Base-by-base conservation (phyloP, 2,113 vertebrate species). In the Illadopsis cleaveri region DNA sequence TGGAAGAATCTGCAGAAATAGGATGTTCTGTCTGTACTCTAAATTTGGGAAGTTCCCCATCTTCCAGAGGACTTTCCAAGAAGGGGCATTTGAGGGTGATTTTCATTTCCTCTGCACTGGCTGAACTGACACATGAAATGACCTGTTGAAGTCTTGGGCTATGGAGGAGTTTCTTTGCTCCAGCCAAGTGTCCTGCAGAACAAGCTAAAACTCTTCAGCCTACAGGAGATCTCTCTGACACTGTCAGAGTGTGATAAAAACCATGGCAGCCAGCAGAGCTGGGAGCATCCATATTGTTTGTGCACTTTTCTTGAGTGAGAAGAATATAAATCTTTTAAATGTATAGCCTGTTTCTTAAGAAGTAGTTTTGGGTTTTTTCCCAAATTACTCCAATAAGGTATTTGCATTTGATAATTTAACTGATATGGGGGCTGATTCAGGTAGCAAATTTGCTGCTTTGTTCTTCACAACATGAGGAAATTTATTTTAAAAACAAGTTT, bases 61-160 rank as follows among this genome's bases (percentile, higher is more conserved):
- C 20, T 82, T 94, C 66, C 56, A 80, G 82, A 93, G 54, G 28
- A 86, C 56, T 90, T 96, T 90, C 93, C 94, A 81, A 91, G 79
- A 96, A 91, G 78, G 68, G 27, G 25, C 61, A 64, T 44, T 54
- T 60, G 42, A 66, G 70, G 66, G 68, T 93, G 72, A 88, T 90
- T 92, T 95, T 91, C 62, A 51, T 38, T 96, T 73, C 42, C 58
- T 91, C 56, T 82, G 66, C 54, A 56, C 78, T 78, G 71, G 45
- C 37, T 93, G 66, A 87, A 84, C 38, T 79, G 73, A 58, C 40
- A 60, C 48, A 70, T 25, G 56, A 93, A 96, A 80, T 80, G 93
- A 57, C 54, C 73, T 82, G 16, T 48, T 82, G 40, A 89, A 90
- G 37, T 76, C 61, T 30, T 37, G 25, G 35, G 20, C 35, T 71